Evolutionary conservation across 2,888 invertebrate genomes (phyloP), one percentile per base, ranked within the genome.

Genomic region (Chalcosyrphus nemorum): DNA sequence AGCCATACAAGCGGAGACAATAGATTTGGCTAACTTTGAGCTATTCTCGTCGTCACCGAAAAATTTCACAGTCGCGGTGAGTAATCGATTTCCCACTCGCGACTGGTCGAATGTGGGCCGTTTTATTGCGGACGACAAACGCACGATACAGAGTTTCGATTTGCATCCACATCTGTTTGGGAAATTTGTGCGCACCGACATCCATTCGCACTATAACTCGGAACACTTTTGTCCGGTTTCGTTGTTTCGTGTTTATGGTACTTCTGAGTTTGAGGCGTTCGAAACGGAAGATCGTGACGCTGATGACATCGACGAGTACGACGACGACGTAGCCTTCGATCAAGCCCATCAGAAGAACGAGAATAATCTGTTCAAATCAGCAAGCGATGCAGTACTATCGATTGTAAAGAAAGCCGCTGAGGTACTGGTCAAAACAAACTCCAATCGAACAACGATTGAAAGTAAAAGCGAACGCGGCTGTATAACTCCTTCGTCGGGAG

Each of bases 201-300:
- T 99, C 89, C 94, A 97, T 86, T 97, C 97, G 41, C 98, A 99
- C 91, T 97, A 98, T 91, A 99, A 99, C 17, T 95, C 95, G 6
- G 99, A 99, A 91, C 99, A 99, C 91, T 99, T 96, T 91, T 99
- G 99, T 90, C 99, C 99, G 0, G 93, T 99, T 86, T 98, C 98
- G n/a, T 93, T 98, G 59, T 97, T 99, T 91, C 95, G 97, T 81
- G 97, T 97, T 1, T 98, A 96, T 89, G 99, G 98, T 15, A 97
- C 97, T 1, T 97, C 97, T 11, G 98, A 98, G 89, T 97, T 96
- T 89, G 97, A 97, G 90, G 97, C 97, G 1, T 92, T 97, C 56
- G 96, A 96, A 89, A 96, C 96, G 65, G 97, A 96, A 89, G 95
- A 95, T 87, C 94, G 95, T 13, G 94, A 94, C 86, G 93, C 93